Evolutionary conservation across 2,888 invertebrate species (phyloP).

Genomic region (Empis stercorea): DNA sequence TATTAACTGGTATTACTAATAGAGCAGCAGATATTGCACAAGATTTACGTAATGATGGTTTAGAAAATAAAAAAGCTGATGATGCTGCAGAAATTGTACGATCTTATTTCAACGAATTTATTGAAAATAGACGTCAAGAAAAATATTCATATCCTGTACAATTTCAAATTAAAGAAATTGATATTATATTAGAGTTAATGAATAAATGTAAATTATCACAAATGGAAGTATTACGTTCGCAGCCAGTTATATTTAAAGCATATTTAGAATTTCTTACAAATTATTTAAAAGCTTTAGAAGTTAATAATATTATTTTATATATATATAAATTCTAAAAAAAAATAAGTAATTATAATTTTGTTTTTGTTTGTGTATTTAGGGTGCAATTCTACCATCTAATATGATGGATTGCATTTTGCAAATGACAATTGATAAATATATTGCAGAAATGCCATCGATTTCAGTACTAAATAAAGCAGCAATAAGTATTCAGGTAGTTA

Average conservation of each 20-base stretch:
- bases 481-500: not conserved
- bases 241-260: slow-evolving; percentile 27
- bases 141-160: slow-evolving; percentile 17
- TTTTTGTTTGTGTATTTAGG: too few species aligned
- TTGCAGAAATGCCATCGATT: not conserved
- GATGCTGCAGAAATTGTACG: slow-evolving; percentile 25
- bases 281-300: slow-evolving; percentile 21
- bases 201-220: slow-evolving; percentile 25
- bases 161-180: slow-evolving; percentile 23
- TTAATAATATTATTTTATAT: not conserved
- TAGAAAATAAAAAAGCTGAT: slow-evolving; percentile 19
- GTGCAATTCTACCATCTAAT: too few species aligned
- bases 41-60: slow-evolving; percentile 24
- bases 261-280: slow-evolving; percentile 28
- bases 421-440: not conserved
- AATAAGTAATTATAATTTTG: too few species aligned
- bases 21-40: slow-evolving; percentile 26
- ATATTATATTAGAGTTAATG: slow-evolving; percentile 27
- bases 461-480: not conserved
- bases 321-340: too few species aligned
- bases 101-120: slow-evolving; percentile 26
- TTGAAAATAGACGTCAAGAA: slow-evolving; percentile 24
- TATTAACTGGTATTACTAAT: slow-evolving; percentile 24
- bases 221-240: slow-evolving; percentile 23
- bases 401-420: not conserved